Percentiles rank a stretch among this genome's conserved stretches.
Conservation (phyloP, 2,888 invertebrate species). For the Odontomyia ornata region DNA sequence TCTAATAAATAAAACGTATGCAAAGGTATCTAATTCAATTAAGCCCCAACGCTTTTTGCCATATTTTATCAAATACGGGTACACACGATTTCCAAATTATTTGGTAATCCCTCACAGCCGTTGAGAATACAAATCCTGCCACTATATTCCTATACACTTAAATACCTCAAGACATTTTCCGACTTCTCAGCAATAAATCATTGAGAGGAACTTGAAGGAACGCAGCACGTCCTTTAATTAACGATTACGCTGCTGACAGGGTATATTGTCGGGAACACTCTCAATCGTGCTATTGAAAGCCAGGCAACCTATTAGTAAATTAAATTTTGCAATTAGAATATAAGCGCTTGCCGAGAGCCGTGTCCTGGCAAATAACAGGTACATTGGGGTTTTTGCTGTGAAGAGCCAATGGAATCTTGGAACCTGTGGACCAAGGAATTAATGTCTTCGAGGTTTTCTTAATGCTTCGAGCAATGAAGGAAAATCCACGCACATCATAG, state of each 20-base stretch:
- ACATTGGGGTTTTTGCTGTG: not conserved
- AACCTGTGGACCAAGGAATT: not conserved
- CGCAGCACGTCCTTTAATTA: not conserved
- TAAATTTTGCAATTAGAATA: slow-evolving; percentile 23
- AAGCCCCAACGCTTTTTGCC: too few relatives aligned
- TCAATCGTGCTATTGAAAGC: slow-evolving; percentile 12
- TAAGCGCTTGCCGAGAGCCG: not conserved
- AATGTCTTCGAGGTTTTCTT: slow-evolving; percentile 11
- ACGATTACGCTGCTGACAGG: not conserved
- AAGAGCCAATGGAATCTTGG: not conserved
- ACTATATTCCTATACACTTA: too few relatives aligned
- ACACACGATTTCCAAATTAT: too few relatives aligned
- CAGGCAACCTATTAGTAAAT: slow-evolving; percentile 19
- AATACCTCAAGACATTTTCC: too few relatives aligned
- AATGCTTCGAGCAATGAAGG: not conserved
- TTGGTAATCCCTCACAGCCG: too few relatives aligned
- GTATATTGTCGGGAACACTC: not conserved
- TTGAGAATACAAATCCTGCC: too few relatives aligned
- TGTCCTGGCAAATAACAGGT: not conserved
- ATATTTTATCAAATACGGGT: too few relatives aligned
- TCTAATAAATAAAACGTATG: too few relatives aligned
- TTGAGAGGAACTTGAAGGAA: too few relatives aligned
- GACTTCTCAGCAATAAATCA: too few relatives aligned
- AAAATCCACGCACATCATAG: not conserved
- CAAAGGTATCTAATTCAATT: too few relatives aligned